Conservation (phyloP, 2,888 invertebrate species). For the Epinotia ramella region DNA sequence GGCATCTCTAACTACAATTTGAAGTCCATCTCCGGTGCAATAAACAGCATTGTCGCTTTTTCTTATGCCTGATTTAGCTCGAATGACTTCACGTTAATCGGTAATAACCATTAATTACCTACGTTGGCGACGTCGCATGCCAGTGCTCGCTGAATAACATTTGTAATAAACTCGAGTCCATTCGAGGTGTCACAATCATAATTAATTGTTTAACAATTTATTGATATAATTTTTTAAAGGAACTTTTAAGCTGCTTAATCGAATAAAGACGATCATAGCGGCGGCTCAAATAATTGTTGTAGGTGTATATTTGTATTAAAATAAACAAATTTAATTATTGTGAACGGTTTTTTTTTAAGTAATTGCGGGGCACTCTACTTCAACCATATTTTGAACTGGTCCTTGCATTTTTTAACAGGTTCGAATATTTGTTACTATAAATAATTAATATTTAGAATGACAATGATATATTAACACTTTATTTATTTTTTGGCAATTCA, state of each 20-base stretch:
- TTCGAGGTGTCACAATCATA: constrained; percentile 10
- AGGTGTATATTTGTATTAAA: background rate
- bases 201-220: constrained; percentile 13
- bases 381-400: background rate
- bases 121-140: constrained; percentile 11
- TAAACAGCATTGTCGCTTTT: constrained; percentile 31
- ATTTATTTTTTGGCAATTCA: background rate
- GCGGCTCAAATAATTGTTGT: background rate
- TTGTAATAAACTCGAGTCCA: constrained; percentile 10
- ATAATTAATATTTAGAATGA: background rate
- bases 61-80: constrained; percentile 30
- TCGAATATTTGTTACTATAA: background rate
- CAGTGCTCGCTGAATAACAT: constrained; percentile 24
- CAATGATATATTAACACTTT: background rate
- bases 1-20: constrained; percentile 32
- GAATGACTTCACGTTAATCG: constrained; percentile 42
- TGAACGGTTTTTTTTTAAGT: background rate
- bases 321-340: background rate
- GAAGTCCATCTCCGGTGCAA: constrained; percentile 21
- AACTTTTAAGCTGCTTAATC: background rate
- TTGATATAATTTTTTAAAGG: background rate
- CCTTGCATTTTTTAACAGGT: too few species aligned
- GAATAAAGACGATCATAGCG: background rate
- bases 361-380: background rate
- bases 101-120: constrained; percentile 29